A percentile compares a stretch with the other conserved stretches of the same genome.
Evolutionary conservation across 2,113 vertebrate genomes (phyloP).

Genomic region (Thermophis baileyi): DNA sequence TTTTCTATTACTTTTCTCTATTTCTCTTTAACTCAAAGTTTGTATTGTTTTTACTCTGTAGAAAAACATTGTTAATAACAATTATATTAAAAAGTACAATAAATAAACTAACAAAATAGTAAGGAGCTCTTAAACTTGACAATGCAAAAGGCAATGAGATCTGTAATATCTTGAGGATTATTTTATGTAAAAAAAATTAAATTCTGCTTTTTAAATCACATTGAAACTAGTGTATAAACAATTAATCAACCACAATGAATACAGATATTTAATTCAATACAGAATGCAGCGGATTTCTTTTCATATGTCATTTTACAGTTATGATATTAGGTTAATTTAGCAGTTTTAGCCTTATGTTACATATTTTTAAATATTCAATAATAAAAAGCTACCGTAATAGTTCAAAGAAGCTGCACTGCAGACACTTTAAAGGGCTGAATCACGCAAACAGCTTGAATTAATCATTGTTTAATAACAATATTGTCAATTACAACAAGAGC

Average conservation of each 20-base stretch:
- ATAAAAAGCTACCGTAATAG: not conserved
- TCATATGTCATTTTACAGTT: not conserved
- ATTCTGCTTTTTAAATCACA: not conserved
- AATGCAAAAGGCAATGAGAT: not conserved
- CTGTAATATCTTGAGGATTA: not conserved
- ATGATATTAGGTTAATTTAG: not conserved
- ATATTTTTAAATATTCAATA: not conserved
- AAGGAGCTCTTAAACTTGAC: not conserved
- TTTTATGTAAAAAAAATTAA: not conserved
- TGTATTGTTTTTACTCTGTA: not conserved
- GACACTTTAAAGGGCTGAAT: not conserved
- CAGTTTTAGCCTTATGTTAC: not conserved
- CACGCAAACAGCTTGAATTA: not conserved
- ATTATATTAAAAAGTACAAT: not conserved
- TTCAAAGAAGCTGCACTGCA: not conserved
- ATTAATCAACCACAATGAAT: rapidly evolving
- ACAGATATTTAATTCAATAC: not conserved
- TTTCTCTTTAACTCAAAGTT: not conserved
- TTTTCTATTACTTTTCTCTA: not conserved
- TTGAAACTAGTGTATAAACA: not conserved
- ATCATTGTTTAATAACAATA: not conserved
- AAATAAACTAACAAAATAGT: not conserved
- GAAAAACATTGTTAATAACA: not conserved
- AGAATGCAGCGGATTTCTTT: not conserved
- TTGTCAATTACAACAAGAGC: not conserved